Evolutionary conservation across 2,797 vertebrate species (phyloP), one percentile per base, ranked within the genome.

Genomic region (Malurus leucopterus): DNA sequence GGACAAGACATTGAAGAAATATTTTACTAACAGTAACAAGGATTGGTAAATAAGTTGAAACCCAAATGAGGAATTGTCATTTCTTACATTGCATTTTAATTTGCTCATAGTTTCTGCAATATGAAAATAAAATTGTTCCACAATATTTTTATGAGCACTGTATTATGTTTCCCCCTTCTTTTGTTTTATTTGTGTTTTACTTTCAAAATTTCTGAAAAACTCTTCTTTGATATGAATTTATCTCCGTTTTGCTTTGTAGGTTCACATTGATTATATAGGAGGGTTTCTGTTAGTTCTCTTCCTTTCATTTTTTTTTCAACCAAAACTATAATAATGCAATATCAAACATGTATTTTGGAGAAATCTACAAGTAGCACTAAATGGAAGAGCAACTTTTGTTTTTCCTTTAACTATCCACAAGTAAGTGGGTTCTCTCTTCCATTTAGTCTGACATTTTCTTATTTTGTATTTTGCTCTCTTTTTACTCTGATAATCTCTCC

Each of bases 281-380:
- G 0, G 2, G 21, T 44, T 67, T 62, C 27, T 59, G 3, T 21
- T 55, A 20, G 9, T n/a, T 38, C 6, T n/a, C 3, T 11, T 76
- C 2, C 8, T 30, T 59, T 67, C 4, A 13, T 24, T 29, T 72
- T 75, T n/a, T 62, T 79, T 4, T 9, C 26, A 62, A 13, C 2
- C 3, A 41, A 51, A 86, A 63, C 23, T 0, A 15, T 26, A 44
- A 41, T 14, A 54, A 54, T 14, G 5, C 11, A 78, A 41, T 12
- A 40, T 13, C 29, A 64, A 71, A 49, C 14, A 30, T 1, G 1
- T 18, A 0, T 36, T 59, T 70, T 5, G 4, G 6, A 4, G 7
- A 67, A 70, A 59, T 71, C 12, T 47, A 13, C 22, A 67, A 53
- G 41, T 34, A 46, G 3, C 5, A 77, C 8, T 61, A 84, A 59